Base-by-base conservation (phyloP, 2,113 vertebrate genomes). In the Neotragus moschatus region DNA sequence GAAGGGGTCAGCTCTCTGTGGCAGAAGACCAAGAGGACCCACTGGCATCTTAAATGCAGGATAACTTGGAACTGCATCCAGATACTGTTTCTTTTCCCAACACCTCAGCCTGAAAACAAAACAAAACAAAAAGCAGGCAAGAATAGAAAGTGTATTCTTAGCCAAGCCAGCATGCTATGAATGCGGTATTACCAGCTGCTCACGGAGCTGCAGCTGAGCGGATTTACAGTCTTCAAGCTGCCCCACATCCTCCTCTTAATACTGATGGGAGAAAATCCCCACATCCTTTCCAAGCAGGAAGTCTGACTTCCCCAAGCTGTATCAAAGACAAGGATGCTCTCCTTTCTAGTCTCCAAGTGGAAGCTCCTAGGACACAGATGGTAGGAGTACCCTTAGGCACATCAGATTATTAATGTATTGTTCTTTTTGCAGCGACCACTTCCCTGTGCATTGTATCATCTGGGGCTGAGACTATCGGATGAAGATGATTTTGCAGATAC, bases 141-240 rank as follows among this genome's bases (percentile, higher is more conserved):
- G 97, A 98, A 97, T 97, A 98, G 98, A 97, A 98, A 94, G 92
- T 70, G 88, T 97, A 98, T 97, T 98, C 96, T 97, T 97, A 97
- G 96, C 97, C 85, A 70, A 96, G 88, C 98, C 95, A 95, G 96
- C 97, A 88, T 73, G 93, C 51, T 88, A 53, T 56, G 94, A 95
- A 97, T 95, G 97, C 94, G 30, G 84, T 94, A 86, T 95, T 92
- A 88, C 90, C 96, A 97, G 97, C 97, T 97, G 97, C 90, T 98
- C 15, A 3, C n/a, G 53, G 92, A 97, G 94, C 66, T 2, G 2
- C 97, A 97, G 97, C 95, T 93, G 97, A 97, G 89, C 73, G 53
- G 90, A 82, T 87, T 91, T 84, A 91, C 91, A 87, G 94, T 66
- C 95, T 96, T 86, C 81, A 94, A 75, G 92, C 92, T 91, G 94